Percentiles rank a stretch among this genome's conserved stretches.
Evolutionary conservation across 2,888 invertebrate genomes (phyloP).

Genomic region (Phoenoteleia sp.): DNA sequence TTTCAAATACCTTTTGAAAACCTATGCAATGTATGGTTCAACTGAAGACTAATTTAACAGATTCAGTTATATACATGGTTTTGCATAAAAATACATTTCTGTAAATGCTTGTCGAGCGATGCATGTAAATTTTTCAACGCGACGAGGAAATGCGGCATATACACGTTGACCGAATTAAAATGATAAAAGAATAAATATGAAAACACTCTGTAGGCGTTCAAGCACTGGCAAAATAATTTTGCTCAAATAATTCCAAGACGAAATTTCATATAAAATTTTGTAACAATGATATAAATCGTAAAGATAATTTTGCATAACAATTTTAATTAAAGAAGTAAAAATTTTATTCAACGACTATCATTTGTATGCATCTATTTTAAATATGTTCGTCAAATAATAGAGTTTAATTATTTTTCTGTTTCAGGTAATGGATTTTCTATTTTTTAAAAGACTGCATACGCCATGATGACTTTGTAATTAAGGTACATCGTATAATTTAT

Average conservation of each 20-base stretch:
- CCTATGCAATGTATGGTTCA: too few relatives aligned
- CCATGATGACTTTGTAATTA: too few relatives aligned
- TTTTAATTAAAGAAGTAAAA: constrained; percentile 16
- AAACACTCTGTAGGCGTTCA: constrained; percentile 21
- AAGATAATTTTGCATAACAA: too few relatives aligned
- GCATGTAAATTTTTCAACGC: constrained; percentile 40
- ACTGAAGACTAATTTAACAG: too few relatives aligned
- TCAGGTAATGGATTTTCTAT: constrained; percentile 10
- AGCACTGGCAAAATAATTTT: neutral
- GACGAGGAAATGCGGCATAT: neutral
- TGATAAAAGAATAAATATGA: constrained; percentile 29
- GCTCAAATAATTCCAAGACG: neutral
- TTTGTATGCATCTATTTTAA: too few relatives aligned
- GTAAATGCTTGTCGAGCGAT: constrained; percentile 21
- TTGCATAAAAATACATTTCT: constrained; percentile 41
- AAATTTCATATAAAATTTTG: too few relatives aligned
- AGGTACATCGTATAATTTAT: too few relatives aligned
- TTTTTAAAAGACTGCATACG: neutral
- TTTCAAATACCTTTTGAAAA: too few relatives aligned
- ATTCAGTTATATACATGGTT: too few relatives aligned
- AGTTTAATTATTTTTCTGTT: constrained; percentile 17
- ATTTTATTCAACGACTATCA: too few relatives aligned
- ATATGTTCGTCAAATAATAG: too few relatives aligned
- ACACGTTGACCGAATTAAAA: constrained; percentile 27
- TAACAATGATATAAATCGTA: too few relatives aligned